phyloP scores from a whole-genome alignment of 2,797 vertebrate genomes.

The Delichon dasypus region DNA sequence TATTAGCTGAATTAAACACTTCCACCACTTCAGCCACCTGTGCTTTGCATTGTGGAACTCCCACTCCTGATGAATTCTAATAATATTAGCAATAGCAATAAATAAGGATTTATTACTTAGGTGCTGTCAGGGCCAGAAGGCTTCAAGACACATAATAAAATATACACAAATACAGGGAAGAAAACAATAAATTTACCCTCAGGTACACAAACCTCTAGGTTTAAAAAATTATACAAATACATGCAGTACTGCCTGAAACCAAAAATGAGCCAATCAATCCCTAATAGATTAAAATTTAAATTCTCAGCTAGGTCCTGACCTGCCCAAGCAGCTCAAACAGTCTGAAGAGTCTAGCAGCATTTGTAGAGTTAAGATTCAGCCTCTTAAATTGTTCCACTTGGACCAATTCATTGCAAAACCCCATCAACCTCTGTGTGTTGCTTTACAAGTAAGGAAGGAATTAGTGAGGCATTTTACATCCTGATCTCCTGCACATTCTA shows the following conservation, averaged over 20 bases:
- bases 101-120: background rate
- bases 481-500: background rate
- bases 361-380: background rate
- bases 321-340: background rate
- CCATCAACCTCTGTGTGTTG: background rate
- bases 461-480: background rate
- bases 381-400: background rate
- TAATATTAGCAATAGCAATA: conserved; percentile 32
- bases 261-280: background rate
- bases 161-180: background rate
- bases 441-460: background rate
- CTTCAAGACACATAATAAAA: background rate
- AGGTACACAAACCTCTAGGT: background rate
- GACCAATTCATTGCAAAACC: background rate
- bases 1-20: background rate
- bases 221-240: background rate
- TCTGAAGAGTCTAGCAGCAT: background rate
- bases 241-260: background rate
- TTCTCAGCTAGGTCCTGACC: background rate
- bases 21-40: background rate
- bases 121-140: background rate
- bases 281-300: background rate
- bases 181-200: background rate
- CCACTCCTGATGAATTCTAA: background rate
- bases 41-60: background rate